Evolutionary conservation across 2,888 invertebrate species (phyloP), one percentile per base, ranked within the genome.

Genomic region (Melanostoma scalare): DNA sequence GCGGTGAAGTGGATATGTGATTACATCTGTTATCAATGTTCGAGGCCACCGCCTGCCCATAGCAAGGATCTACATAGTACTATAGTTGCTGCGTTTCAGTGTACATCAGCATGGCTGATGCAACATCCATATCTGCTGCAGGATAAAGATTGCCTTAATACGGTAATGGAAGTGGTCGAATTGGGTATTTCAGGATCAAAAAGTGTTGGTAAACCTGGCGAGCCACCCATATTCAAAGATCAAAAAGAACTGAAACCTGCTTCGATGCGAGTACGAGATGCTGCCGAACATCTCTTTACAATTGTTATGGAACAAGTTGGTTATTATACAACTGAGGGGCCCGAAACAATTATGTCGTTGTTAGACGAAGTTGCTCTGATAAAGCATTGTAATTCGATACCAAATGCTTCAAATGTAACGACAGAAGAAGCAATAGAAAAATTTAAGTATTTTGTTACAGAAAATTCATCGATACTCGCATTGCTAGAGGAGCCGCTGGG

Each of bases 1-100:
- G 97, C 97, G 9, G 98, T 99, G 31, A 98, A 98, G 88, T 99
- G 98, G 97, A 94, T 99, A 75, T 99, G 99, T 92, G 98, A 99
- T 92, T 99, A 99, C 92, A 98, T 99, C 88, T 95, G 96, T 69
- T 96, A 96, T 90, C 98, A 98, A 90, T 98, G 98, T 92, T 96
- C 96, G 88, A 94, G 98, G 86, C 99, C 98, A 69, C 99, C 97
- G 69, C 98, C 95, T 75, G 96, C 96, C 52, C 98, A 98, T 92
- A 97, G 97, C 60, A 96, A 97, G 90, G 97, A 97, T 92, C 93
- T 97, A 86, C 98, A 99, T 92, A 98, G 98, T 31, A 96, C 97
- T 58, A 97, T 97, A 84, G 97, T 99, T 88, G 96, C 97, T 87
- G 95, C 99, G 74, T 96, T 98, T 93, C 93, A 96, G 89, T 96